Conservation (phyloP, 1,140 invertebrate genomes). For the Dreissena rostriformis region DNA sequence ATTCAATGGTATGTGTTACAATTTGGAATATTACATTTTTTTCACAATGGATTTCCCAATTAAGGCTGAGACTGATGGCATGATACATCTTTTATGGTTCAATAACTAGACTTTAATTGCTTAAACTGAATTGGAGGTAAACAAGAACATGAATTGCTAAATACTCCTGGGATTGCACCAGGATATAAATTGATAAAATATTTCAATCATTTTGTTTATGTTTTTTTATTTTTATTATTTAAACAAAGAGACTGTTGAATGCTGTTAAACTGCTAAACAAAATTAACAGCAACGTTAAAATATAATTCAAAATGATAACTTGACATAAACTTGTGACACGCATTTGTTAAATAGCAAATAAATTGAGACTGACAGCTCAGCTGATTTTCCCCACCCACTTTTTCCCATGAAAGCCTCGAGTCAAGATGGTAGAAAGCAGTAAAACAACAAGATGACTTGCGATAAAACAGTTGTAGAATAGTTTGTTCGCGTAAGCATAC, state of each 20-base stretch:
- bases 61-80: no score
- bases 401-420: not conserved
- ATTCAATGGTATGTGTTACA: no score
- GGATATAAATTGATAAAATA: not conserved
- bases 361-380: not conserved
- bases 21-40: no score
- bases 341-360: not conserved
- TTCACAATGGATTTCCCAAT: no score
- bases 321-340: not conserved
- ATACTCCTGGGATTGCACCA: no score
- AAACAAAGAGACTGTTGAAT: not conserved
- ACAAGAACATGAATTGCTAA: no score
- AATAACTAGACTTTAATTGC: no score
- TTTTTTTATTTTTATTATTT: not conserved
- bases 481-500: not conserved
- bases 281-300: not conserved
- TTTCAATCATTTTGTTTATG: not conserved
- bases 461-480: not conserved
- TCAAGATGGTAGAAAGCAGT: not conserved
- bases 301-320: not conserved
- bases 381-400: conserved; percentile 36
- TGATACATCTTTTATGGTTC: no score
- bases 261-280: not conserved
- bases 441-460: not conserved
- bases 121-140: no score